Conservation (phyloP, 2,797 vertebrate species). For the Platyrinchus mystaceus region DNA sequence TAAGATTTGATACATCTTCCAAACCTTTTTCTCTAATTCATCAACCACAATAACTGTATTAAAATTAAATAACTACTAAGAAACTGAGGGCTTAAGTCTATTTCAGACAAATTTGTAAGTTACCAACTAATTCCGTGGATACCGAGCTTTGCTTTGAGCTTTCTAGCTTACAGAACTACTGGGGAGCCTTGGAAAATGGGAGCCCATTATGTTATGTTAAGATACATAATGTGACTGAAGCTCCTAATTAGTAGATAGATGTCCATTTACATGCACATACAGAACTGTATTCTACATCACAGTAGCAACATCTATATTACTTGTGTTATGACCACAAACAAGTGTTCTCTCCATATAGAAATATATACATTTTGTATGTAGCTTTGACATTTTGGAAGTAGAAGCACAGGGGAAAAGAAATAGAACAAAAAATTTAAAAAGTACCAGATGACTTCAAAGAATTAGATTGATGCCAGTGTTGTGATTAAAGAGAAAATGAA, state of each 20-base stretch:
- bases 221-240: accelerated
- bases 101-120: background rate
- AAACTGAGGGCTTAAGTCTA: background rate
- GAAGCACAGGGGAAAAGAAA: background rate
- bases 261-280: background rate
- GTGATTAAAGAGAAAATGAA: background rate
- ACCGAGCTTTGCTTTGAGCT: background rate
- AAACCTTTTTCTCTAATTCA: background rate
- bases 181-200: background rate
- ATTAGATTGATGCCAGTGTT: background rate
- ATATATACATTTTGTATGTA: background rate
- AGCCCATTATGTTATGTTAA: background rate
- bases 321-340: accelerated
- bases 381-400: background rate
- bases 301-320: too few species aligned
- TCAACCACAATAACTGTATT: background rate
- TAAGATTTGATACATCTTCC: background rate
- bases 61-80: background rate
- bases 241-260: background rate
- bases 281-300: background rate
- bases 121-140: background rate
- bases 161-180: background rate
- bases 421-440: background rate
- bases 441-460: background rate
- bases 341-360: background rate